Evolutionary conservation across 2,113 vertebrate species (phyloP).

Genomic region (Vicugna pacos): DNA sequence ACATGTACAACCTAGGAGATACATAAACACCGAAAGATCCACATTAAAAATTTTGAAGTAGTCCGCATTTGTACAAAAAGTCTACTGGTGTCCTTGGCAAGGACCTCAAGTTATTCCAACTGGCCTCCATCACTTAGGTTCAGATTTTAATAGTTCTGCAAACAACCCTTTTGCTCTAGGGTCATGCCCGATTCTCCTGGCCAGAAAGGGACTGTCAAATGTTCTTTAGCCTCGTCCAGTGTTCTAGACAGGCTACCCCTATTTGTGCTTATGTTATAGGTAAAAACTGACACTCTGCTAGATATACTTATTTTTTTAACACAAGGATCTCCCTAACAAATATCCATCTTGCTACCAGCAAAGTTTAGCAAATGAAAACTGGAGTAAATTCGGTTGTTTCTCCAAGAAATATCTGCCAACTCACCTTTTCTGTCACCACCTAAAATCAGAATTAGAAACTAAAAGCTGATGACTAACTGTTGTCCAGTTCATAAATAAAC

Average conservation of each 20-base stretch:
- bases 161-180: neutral
- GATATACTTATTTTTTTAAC: neutral
- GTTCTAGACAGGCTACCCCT: neutral
- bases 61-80: neutral
- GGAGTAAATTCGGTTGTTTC: neutral
- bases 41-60: neutral
- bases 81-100: neutral
- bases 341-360: neutral
- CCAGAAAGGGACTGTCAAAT: neutral
- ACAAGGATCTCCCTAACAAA: neutral
- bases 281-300: neutral
- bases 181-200: neutral
- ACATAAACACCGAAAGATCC: neutral
- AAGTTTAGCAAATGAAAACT: neutral
- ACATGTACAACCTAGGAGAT: neutral
- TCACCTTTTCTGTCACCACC: neutral
- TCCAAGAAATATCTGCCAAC: neutral
- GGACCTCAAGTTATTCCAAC: neutral
- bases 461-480: neutral
- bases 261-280: neutral
- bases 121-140: rapidly evolving
- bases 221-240: neutral
- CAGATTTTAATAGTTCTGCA: neutral
- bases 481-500: neutral
- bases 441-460: constrained; percentile 18